Base-by-base conservation (phyloP, 2,797 vertebrate genomes). In the Acrossocheilus fasciatus region DNA sequence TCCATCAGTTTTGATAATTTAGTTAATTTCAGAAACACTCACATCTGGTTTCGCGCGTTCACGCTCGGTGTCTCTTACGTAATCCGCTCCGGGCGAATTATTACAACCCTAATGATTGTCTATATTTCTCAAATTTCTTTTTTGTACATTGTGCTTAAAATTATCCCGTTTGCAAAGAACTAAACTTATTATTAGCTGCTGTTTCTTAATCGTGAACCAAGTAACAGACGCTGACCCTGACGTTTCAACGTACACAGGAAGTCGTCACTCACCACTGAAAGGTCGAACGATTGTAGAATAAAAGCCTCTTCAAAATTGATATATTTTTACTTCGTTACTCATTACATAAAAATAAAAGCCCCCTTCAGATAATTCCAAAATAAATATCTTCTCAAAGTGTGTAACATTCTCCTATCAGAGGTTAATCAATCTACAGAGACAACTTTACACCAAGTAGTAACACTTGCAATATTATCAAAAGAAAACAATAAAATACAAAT, bases 1-100 rank as follows among this genome's bases (percentile, higher is more conserved):
- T 86, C 88, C 88, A 88, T 90, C 0, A 7, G 34, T 52, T 88
- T 23, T 26, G n/a, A 36, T 14, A 4, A 39, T 15, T 52, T 41
- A 64, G 70, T 8, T 85, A 12, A 54, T 85, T 57, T 57, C 50
- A 85, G 4, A 84, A 77, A 50, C 43, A 52, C n/a, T 23, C 11
- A 14, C 18, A 34, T 47, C 20, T 74, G 30, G 34, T 86, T 81
- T 73, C 12, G 20, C 76, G 76, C 84, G 52, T 36, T 36, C 14
- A 62, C 15, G 50, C 52, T 57, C 3, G 3, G 6, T 9, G 34
- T 68, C 45, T 14, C 30, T 9, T 20, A 34, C 15, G 4, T 30
- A 30, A 43, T 14, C 23, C 34, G 9, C 59, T 26, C 9, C 0
- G n/a, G 3, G 12, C 5, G 6, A 30, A 17, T 52, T 9, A 68